Evolutionary conservation across 2,113 vertebrate genomes (phyloP).

Genomic region (Eidolon helvum): DNA sequence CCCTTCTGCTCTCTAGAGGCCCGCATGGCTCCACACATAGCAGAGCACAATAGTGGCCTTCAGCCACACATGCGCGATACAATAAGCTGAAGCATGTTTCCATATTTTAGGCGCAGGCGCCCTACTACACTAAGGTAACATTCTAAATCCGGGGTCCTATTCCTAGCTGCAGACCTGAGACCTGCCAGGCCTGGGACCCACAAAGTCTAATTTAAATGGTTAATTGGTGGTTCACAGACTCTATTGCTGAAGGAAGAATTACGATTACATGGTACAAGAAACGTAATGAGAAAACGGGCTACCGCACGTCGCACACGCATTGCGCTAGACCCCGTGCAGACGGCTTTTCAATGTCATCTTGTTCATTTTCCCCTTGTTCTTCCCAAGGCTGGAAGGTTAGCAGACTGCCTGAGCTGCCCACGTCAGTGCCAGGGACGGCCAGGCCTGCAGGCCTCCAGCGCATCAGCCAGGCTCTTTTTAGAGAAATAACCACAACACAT

Average conservation of each 20-base stretch:
- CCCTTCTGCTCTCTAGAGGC: too few relatives aligned
- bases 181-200: too few relatives aligned
- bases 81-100: too few relatives aligned
- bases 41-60: too few relatives aligned
- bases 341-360: background rate
- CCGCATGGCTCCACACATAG: too few relatives aligned
- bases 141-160: too few relatives aligned
- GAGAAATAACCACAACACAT: background rate
- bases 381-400: background rate
- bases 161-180: too few relatives aligned
- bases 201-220: background rate
- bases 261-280: background rate
- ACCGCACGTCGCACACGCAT: too few relatives aligned
- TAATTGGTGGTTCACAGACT: background rate
- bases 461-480: background rate
- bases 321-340: background rate
- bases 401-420: background rate
- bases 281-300: rapidly evolving
- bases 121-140: too few relatives aligned
- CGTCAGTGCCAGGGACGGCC: background rate
- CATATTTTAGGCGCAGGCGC: too few relatives aligned
- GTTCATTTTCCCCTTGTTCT: background rate
- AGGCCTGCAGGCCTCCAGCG: background rate
- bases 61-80: too few relatives aligned
- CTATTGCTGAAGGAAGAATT: background rate